Evolutionary conservation across 37 sponge, comb jelly and placozoan species (phyloP).

Genomic region (Agelas oroides): DNA sequence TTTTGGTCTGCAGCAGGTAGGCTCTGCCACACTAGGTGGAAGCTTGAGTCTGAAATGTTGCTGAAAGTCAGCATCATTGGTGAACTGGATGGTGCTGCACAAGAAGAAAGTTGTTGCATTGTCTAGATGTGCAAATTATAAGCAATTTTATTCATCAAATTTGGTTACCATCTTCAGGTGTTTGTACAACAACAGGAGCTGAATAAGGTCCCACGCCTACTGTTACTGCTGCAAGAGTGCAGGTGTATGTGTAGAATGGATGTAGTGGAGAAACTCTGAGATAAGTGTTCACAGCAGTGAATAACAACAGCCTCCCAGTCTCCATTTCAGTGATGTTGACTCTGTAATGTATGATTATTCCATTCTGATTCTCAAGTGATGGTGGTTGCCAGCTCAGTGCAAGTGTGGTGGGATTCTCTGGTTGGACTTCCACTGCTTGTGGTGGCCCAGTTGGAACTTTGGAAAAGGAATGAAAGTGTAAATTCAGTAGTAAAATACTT

Average conservation of each 20-base stretch:
- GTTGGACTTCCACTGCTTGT: no score
- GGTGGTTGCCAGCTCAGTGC: background rate
- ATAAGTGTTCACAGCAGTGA: background rate
- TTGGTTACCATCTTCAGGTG: slow-evolving; percentile 9
- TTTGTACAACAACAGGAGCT: background rate
- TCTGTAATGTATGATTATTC: background rate
- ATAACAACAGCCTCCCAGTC: no score
- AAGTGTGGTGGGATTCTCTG: background rate
- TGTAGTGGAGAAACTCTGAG: background rate
- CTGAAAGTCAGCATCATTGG: background rate
- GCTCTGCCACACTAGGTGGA: background rate
- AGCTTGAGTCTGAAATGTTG: background rate
- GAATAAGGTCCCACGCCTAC: background rate
- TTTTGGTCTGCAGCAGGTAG: background rate
- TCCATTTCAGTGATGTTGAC: background rate
- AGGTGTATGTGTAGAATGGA: slow-evolving; percentile 1
- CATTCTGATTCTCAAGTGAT: background rate
- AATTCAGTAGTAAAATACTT: no score
- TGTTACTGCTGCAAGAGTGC: slow-evolving; percentile 9
- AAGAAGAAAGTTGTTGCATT: background rate
- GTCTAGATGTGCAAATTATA: background rate
- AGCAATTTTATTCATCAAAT: background rate
- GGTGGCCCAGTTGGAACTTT: no score
- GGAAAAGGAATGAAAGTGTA: no score
- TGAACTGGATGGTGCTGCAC: background rate